Conservation (phyloP, 2,888 invertebrate species). For the Lepetodrilus schrolli region DNA sequence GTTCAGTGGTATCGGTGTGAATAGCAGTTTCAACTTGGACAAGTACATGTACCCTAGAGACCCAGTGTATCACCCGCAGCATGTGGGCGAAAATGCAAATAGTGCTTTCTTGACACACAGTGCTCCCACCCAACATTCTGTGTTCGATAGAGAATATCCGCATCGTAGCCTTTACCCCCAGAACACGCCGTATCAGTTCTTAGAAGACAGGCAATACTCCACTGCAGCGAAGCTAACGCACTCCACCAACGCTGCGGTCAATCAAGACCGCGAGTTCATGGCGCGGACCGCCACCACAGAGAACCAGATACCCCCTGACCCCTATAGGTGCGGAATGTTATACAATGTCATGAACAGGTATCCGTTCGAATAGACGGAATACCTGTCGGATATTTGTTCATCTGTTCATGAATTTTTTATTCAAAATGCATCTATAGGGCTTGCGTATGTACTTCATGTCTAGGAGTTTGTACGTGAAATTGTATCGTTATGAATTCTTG, state of each 20-base stretch:
- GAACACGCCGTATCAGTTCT: constrained; percentile 69
- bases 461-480: no score
- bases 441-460: no score
- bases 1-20: constrained; percentile 65
- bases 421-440: no score
- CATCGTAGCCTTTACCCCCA: constrained; percentile 68
- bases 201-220: constrained; percentile 71
- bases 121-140: constrained; percentile 65
- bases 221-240: constrained; percentile 59
- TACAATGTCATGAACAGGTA: constrained; percentile 73
- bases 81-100: constrained; percentile 64
- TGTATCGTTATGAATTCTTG: no score
- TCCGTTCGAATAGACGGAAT: constrained; percentile 41
- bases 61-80: constrained; percentile 71
- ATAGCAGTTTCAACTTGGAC: constrained; percentile 69
- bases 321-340: constrained; percentile 71
- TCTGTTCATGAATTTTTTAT: no score
- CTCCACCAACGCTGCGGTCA: constrained; percentile 51
- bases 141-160: constrained; percentile 68
- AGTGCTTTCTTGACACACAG: constrained; percentile 69
- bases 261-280: constrained; percentile 66
- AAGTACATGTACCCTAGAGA: constrained; percentile 71
- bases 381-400: no score
- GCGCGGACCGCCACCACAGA: constrained; percentile 60
- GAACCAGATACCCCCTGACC: constrained; percentile 70